Evolutionary conservation across 1,140 invertebrate genomes (phyloP).

Genomic region (Ceratoteleas bidentatus): DNA sequence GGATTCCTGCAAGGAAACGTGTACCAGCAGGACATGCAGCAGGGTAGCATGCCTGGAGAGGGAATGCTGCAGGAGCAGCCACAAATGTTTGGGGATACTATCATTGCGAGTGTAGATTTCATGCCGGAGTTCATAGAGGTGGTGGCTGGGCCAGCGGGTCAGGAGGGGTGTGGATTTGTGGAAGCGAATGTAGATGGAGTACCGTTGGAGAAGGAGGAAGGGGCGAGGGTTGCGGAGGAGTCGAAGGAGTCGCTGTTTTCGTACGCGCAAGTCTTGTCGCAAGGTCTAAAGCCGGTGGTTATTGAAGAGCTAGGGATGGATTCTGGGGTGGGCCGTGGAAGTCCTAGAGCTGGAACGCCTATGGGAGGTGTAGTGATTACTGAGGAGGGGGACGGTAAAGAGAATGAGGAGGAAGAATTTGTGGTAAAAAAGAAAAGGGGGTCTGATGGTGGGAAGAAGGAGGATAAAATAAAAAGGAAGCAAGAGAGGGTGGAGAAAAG

Average conservation of each 20-base stretch:
- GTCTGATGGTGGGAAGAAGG: constrained; percentile 2
- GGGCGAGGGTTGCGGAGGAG: constrained; percentile 43
- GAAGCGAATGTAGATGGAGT: constrained; percentile 3
- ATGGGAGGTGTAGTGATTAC: background rate
- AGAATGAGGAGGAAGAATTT: constrained; percentile 35
- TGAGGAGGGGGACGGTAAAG: constrained; percentile 22
- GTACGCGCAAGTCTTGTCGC: constrained; percentile 87
- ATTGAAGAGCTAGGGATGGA: constrained; percentile 8
- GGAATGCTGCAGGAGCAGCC: constrained; percentile 23
- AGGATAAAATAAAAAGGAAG: constrained; percentile 21
- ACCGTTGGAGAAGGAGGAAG: constrained; percentile 14
- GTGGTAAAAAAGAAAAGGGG: constrained; percentile 23
- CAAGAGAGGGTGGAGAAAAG: constrained; percentile 11
- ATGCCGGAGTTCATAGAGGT: constrained; percentile 22
- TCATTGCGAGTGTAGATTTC: constrained; percentile 32
- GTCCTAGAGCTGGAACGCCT: constrained; percentile 19
- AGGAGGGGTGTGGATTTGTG: constrained; percentile 12
- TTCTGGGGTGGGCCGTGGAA: constrained; percentile 16
- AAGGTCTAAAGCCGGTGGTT: constrained; percentile 78
- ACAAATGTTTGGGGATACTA: constrained; percentile 25
- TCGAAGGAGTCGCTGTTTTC: constrained; percentile 81
- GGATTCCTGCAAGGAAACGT: constrained; percentile 66
- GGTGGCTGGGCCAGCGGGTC: background rate
- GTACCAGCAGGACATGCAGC: constrained; percentile 68
- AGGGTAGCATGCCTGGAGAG: constrained; percentile 24